These are phyloP conservation scores for Pycnonotus jocosus DNA, from an alignment of 2,113 vertebrate genomes.

Conservation along the genomic window DNA sequence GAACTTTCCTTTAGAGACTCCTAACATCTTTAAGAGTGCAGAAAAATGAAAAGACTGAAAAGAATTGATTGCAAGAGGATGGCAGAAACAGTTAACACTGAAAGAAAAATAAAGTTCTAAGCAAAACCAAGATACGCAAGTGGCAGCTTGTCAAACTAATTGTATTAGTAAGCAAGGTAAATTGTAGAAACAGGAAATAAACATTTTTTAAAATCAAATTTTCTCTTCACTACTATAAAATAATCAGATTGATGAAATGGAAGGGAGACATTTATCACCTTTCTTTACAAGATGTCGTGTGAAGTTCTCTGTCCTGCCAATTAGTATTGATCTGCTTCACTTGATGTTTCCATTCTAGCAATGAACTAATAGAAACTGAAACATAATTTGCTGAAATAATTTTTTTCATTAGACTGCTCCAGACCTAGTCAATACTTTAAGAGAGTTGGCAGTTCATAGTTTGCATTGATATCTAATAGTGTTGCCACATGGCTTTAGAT, in stretches of 20 bases:
- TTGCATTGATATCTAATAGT: background rate
- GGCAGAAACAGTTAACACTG: background rate
- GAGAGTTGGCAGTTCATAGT: background rate
- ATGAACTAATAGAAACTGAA: background rate
- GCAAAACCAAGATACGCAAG: background rate
- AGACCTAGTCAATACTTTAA: background rate
- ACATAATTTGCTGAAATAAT: background rate
- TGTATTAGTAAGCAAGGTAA: background rate
- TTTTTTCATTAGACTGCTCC: background rate
- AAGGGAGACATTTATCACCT: background rate
- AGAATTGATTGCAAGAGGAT: background rate
- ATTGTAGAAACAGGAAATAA: background rate
- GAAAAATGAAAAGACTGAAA: background rate
- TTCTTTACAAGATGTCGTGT: background rate
- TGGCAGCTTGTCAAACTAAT: background rate
- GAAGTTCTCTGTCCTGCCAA: background rate
- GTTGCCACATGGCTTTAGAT: background rate
- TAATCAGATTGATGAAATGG: conserved; percentile 10
- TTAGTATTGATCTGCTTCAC: conserved; percentile 13
- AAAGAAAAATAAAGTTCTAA: background rate
- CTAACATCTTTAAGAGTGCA: background rate
- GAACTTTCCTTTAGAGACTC: background rate
- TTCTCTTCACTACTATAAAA: background rate
- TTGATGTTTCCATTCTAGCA: background rate
- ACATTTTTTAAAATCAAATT: background rate